phyloP scores from a whole-genome alignment of 2,113 vertebrate species.

The Plecturocebus donacophilus region DNA sequence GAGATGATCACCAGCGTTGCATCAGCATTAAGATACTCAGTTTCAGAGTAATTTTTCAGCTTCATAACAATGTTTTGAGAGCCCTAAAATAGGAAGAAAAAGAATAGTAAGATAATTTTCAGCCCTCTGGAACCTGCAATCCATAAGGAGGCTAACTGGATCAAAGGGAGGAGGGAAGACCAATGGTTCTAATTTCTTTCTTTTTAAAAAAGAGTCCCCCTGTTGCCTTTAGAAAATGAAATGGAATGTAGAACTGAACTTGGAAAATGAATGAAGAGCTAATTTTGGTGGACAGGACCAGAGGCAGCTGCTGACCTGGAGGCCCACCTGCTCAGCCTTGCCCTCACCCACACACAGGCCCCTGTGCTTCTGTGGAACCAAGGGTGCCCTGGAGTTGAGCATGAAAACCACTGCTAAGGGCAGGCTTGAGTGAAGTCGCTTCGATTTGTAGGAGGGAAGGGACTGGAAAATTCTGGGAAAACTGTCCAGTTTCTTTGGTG shows the following conservation, averaged over 20 bases:
- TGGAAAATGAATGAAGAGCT: background rate
- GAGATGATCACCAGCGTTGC: background rate
- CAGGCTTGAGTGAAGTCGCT: background rate
- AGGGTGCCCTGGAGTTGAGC: background rate
- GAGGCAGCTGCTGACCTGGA: background rate
- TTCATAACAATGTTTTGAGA: background rate
- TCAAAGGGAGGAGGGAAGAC: background rate
- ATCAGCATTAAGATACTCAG: background rate
- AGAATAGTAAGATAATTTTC: background rate
- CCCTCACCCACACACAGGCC: background rate
- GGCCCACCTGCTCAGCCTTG: background rate
- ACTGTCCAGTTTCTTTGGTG: background rate
- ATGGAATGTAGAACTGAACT: background rate
- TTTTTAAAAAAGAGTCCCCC: background rate
- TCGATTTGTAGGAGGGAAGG: background rate
- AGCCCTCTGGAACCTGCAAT: background rate
- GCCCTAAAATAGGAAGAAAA: background rate
- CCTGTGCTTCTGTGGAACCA: background rate
- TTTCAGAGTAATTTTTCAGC: background rate
- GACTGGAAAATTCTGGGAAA: background rate
- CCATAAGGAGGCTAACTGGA: background rate
- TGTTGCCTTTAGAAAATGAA: background rate
- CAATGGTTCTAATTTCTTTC: background rate
- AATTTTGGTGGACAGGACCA: background rate
- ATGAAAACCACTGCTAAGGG: background rate